Base-by-base conservation (phyloP, 2,113 vertebrate species). In the Eupsittula cactorum region DNA sequence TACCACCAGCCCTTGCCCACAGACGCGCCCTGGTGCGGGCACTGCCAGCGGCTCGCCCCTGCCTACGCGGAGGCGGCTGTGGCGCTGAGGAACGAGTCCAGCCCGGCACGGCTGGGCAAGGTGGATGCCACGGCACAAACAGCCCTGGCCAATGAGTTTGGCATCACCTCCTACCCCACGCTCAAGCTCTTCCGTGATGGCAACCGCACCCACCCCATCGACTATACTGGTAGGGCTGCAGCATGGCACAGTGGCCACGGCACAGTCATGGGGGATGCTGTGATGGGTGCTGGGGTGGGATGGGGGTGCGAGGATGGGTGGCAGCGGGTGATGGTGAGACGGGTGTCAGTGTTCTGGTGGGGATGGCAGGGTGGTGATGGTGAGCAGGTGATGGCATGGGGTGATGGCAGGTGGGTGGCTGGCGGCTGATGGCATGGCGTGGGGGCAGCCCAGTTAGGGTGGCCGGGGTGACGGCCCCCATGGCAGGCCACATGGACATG, bases 11-110 rank as follows among this genome's bases (percentile, higher is more conserved):
- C 62, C 75, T 35, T 70, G 27, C 64, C 68, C 44, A 4, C 93
- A 99, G 99, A 99, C 0, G 99, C 98, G 1, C 99, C 99, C 0
- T 99, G 99, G 99, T 99, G 99, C 6, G 97, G 98, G 41, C 99
- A 99, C 96, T 99, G 99, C 81, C 95, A 95, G 89, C 96, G 41
- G 1, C 88, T 99, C 89, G 99, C 98, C 65, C 99, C 99, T 0
- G 71, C 98, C 55, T 99, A 98, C 6, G 96, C 97, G 8, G 97
- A 97, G 84, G 99, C 98, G 0, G 99, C 99, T 0, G 71, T 79
- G 3, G 49, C 70, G 37, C 98, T 99, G 91, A 98, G 98, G 92
- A 92, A 95, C 0, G 97, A 98, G 67, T 97, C 97, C 1, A 59
- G 93, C 5, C 69, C 6, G 0, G 96, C 96, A 7, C 96, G 96